Conservation (phyloP, 2,113 vertebrate genomes). For the Paradoxurus hermaphroditus region DNA sequence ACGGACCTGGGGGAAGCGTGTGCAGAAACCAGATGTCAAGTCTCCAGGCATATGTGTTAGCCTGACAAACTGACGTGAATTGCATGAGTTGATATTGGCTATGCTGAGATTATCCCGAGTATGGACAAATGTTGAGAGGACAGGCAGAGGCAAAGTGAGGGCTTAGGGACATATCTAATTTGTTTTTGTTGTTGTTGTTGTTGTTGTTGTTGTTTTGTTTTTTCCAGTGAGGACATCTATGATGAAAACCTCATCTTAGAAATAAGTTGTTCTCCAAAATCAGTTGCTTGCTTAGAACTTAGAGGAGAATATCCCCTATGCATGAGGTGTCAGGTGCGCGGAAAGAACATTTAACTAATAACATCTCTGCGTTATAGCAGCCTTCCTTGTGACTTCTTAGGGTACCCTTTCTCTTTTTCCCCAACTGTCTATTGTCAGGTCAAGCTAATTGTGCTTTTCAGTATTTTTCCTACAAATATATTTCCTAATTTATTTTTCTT, state of each 20-base stretch:
- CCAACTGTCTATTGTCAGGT: not conserved
- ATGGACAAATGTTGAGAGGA: not conserved
- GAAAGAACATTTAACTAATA: not conserved
- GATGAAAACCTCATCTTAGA: not conserved
- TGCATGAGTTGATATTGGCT: not conserved
- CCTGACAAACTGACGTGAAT: not conserved
- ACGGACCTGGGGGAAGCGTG: not conserved
- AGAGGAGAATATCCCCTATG: not conserved
- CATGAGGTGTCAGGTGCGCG: not conserved
- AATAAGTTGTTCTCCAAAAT: not conserved
- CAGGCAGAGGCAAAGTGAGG: not conserved
- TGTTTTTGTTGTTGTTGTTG: not conserved
- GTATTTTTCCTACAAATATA: not conserved
- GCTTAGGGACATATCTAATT: not conserved
- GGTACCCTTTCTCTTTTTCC: not conserved
- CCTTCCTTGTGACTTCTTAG: not conserved
- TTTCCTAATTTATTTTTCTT: not conserved
- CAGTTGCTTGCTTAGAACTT: not conserved
- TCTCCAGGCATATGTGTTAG: not conserved
- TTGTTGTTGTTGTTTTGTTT: not conserved
- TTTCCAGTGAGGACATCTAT: not conserved
- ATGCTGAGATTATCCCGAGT: not conserved
- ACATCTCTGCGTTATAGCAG: not conserved
- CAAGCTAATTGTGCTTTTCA: not conserved
- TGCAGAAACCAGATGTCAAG: not conserved